Evolutionary conservation across 2,888 invertebrate genomes (phyloP).

Genomic region (Dynastes maya): DNA sequence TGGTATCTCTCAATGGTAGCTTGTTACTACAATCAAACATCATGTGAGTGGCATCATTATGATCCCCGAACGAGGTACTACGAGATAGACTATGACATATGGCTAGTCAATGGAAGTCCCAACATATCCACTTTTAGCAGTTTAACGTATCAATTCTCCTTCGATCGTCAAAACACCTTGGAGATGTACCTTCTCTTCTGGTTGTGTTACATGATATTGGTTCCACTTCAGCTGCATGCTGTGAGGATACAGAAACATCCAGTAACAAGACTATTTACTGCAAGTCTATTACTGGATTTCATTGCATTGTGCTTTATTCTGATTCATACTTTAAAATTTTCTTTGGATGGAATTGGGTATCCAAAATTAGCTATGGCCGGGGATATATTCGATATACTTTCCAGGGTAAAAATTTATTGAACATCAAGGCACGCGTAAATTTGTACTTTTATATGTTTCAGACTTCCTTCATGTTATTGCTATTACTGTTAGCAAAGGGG

Average conservation of each 20-base stretch:
- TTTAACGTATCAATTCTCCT: constrained; percentile 95
- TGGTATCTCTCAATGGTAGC: constrained; percentile 97
- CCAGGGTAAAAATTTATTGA: constrained; percentile 78
- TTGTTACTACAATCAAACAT: constrained; percentile 86
- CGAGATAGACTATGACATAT: constrained; percentile 88
- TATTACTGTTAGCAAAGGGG: constrained; percentile 94
- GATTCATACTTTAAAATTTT: constrained; percentile 90
- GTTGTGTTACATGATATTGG: constrained; percentile 85
- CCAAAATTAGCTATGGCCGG: constrained; percentile 88
- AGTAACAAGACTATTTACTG: constrained; percentile 91
- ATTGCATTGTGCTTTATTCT: constrained; percentile 90
- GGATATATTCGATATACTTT: constrained; percentile 93
- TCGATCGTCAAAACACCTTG: constrained; percentile 93
- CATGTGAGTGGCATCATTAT: constrained; percentile 90
- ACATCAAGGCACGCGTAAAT: background rate
- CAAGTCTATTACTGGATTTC: constrained; percentile 89
- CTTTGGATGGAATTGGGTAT: constrained; percentile 91
- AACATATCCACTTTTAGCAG: constrained; percentile 89
- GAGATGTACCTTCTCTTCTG: constrained; percentile 93
- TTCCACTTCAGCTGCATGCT: constrained; percentile 94
- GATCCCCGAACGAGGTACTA: constrained; percentile 67
- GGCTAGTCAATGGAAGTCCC: constrained; percentile 97
- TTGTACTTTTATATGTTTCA: constrained; percentile 69
- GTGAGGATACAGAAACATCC: constrained; percentile 91
- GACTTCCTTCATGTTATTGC: constrained; percentile 94